These are phyloP conservation scores for Drosophila santomea DNA, from an alignment of 1,140 invertebrate species.

Conservation along the genomic window DNA sequence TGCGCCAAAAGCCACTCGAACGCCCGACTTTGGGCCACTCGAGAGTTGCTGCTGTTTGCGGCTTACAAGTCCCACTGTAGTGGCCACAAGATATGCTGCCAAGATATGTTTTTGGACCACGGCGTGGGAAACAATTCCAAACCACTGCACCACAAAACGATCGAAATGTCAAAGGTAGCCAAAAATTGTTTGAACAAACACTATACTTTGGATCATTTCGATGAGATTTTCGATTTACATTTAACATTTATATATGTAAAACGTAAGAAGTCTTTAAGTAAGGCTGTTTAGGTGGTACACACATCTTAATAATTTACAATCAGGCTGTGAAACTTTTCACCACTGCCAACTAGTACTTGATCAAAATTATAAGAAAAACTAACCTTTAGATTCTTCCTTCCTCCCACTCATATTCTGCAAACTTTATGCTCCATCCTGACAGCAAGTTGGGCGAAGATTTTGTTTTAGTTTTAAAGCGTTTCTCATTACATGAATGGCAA, in stretches of 20 bases:
- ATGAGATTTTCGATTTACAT: background rate
- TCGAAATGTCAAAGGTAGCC: slow-evolving; percentile 33
- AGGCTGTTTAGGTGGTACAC: background rate
- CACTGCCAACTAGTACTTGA: background rate
- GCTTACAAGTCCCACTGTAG: slow-evolving; percentile 34
- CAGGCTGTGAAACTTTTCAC: background rate
- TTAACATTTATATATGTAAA: background rate
- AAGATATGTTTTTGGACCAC: slow-evolving; percentile 27
- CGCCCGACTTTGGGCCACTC: slow-evolving; percentile 27
- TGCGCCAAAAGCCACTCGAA: slow-evolving; percentile 47
- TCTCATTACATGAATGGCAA: slow-evolving; percentile 26
- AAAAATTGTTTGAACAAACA: slow-evolving; percentile 1
- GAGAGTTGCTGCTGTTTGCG: slow-evolving; percentile 30
- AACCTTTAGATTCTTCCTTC: background rate
- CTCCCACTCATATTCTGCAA: background rate
- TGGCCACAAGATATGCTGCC: slow-evolving; percentile 28
- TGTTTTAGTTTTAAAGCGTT: slow-evolving; percentile 24
- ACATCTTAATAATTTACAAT: background rate
- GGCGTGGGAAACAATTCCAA: slow-evolving; percentile 27
- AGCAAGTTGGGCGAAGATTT: slow-evolving; percentile 37
- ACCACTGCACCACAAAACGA: background rate
- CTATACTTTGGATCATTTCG: background rate
- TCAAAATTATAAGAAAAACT: background rate
- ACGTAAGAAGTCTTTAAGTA: background rate
- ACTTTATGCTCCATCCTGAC: slow-evolving; percentile 9